Evolutionary conservation across 1,140 invertebrate species (phyloP).

Genomic region (Rhizoglyphus robini): DNA sequence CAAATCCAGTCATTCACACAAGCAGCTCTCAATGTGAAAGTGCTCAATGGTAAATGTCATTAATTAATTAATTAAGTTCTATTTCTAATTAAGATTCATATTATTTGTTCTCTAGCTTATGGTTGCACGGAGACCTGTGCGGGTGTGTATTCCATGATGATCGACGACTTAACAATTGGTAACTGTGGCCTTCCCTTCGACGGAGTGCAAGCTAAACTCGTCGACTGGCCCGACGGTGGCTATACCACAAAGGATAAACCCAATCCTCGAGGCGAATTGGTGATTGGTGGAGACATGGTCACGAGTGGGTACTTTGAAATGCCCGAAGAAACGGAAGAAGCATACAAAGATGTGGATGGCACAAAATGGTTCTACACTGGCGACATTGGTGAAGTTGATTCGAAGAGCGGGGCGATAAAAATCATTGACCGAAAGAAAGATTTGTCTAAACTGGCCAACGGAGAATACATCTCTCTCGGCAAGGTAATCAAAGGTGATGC

Average conservation of each 20-base stretch:
- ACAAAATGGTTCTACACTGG: conserved; percentile 52
- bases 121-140: conserved; percentile 25
- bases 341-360: conserved; percentile 52
- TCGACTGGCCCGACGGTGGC: conserved; percentile 85
- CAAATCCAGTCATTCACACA: conserved; percentile 91
- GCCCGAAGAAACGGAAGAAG: conserved; percentile 70
- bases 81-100: neutral
- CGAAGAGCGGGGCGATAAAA: conserved; percentile 83
- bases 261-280: conserved; percentile 74
- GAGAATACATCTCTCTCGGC: conserved; percentile 62
- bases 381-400: conserved; percentile 82
- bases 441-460: conserved; percentile 88
- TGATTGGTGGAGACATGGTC: conserved; percentile 79
- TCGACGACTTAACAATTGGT: conserved; percentile 54
- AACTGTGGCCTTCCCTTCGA: conserved; percentile 75
- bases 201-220: conserved; percentile 67
- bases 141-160: conserved; percentile 32
- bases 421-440: conserved; percentile 94
- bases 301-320: conserved; percentile 87
- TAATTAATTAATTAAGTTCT: neutral
- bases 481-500: conserved; percentile 28
- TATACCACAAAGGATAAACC: conserved; percentile 61
- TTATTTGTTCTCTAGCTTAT: conserved; percentile 19
- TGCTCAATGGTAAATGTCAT: conserved; percentile 21
- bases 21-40: conserved; percentile 52